Percentiles rank a stretch among this genome's conserved stretches.
These are phyloP conservation scores for Galbula dea DNA, from an alignment of 2,113 vertebrate species.

Conservation along the genomic window DNA sequence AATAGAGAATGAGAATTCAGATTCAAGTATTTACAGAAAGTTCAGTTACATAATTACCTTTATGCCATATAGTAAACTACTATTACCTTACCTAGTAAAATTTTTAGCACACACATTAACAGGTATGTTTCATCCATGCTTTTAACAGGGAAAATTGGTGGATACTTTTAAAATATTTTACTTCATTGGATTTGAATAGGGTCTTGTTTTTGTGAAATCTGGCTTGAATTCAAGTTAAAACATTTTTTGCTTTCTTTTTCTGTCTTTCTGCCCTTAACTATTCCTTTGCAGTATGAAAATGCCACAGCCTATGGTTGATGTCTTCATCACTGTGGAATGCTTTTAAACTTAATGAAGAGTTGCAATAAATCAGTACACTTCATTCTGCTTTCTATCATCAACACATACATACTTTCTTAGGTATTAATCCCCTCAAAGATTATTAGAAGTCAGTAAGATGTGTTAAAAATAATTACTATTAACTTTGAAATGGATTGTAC, in stretches of 20 bases:
- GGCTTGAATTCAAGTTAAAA: constrained; percentile 67
- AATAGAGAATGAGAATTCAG: background rate
- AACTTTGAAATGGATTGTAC: constrained; percentile 6
- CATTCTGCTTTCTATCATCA: constrained; percentile 79
- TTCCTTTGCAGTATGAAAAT: constrained; percentile 73
- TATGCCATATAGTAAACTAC: background rate
- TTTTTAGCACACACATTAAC: background rate
- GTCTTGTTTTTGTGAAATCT: constrained; percentile 58
- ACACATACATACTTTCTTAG: constrained; percentile 70
- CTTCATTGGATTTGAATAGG: background rate
- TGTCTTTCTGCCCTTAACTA: constrained; percentile 70
- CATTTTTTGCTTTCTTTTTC: constrained; percentile 67
- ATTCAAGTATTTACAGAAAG: background rate
- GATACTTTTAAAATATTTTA: background rate
- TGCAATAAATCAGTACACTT: constrained; percentile 75
- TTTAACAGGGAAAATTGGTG: background rate
- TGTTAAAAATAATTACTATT: constrained; percentile 50
- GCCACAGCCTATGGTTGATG: constrained; percentile 68
- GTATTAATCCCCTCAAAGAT: constrained; percentile 68
- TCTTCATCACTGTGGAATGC: constrained; percentile 80
- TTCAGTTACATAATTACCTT: background rate
- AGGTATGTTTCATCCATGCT: background rate
- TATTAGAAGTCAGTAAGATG: constrained; percentile 69
- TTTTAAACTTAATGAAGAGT: constrained; percentile 82
- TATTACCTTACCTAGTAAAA: background rate